Percentiles rank a stretch among this genome's conserved stretches.
These are phyloP conservation scores for Ellobium chinense DNA, from an alignment of 2,888 invertebrate species.

Conservation along the genomic window DNA sequence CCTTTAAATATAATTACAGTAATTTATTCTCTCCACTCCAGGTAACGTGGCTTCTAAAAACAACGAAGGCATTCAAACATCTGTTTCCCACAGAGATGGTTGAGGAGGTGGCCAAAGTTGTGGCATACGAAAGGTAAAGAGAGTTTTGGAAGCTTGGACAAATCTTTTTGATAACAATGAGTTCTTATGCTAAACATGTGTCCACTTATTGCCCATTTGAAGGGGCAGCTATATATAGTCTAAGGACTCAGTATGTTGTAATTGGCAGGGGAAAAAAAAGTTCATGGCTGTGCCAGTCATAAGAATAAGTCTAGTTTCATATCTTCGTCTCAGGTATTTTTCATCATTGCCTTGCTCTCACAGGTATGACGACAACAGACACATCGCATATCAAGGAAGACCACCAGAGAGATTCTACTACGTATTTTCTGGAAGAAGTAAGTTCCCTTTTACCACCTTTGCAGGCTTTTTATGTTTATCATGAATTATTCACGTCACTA, in stretches of 20 bases:
- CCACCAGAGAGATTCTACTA: conserved; percentile 74
- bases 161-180: not conserved
- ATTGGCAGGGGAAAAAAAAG: too few species aligned
- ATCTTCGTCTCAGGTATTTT: too few species aligned
- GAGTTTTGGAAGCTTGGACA: not conserved
- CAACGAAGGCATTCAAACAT: conserved; percentile 75
- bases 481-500: too few species aligned
- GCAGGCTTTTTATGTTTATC: not conserved
- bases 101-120: conserved; percentile 70
- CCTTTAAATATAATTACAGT: too few species aligned
- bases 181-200: too few species aligned
- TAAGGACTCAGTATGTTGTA: too few species aligned
- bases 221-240: too few species aligned
- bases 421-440: conserved; percentile 74
- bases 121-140: conserved; percentile 71
- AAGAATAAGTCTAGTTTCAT: too few species aligned
- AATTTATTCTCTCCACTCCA: too few species aligned
- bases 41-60: conserved; percentile 73
- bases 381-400: conserved; percentile 73
- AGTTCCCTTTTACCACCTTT: conserved; percentile 29
- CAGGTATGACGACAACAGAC: conserved; percentile 74
- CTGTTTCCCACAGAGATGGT: conserved; percentile 76
- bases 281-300: too few species aligned
- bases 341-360: too few species aligned
- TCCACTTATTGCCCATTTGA: too few species aligned